Percentiles rank a stretch among this genome's conserved stretches.
phyloP scores from a whole-genome alignment of 2,113 vertebrate species.

The Chamaetylas fuelleborni region DNA sequence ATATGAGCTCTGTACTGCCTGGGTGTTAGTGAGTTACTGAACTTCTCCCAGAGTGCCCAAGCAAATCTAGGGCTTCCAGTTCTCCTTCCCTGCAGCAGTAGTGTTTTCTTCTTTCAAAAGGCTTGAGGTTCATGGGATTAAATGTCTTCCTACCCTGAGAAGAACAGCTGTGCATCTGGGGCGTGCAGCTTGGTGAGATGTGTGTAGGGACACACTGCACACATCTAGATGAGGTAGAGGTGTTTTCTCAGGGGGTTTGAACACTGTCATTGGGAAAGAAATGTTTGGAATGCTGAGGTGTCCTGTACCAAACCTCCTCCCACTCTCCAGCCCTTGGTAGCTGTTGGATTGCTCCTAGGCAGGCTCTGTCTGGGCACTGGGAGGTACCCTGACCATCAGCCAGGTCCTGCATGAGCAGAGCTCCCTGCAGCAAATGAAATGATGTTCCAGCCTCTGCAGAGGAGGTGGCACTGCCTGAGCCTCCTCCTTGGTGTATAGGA shows the following conservation, averaged over 20 bases:
- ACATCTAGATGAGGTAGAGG: not conserved
- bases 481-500: rapidly evolving
- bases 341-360: not conserved
- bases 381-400: not conserved
- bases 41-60: not conserved
- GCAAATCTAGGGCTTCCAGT: not conserved
- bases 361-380: not conserved
- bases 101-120: not conserved
- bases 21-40: not conserved
- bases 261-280: not conserved
- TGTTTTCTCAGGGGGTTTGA: not conserved
- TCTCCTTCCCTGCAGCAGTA: not conserved
- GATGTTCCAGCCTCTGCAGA: not conserved
- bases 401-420: not conserved
- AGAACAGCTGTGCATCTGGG: not conserved
- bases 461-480: not conserved
- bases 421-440: not conserved
- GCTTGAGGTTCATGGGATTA: not conserved
- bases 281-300: not conserved
- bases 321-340: not conserved
- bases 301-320: not conserved
- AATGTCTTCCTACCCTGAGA: not conserved
- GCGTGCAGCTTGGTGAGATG: not conserved
- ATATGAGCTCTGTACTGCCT: not conserved
- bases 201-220: not conserved